A percentile compares a stretch with the other conserved stretches of the same genome.
Evolutionary conservation across 2,113 vertebrate species (phyloP).

Genomic region (Rallus limicola): DNA sequence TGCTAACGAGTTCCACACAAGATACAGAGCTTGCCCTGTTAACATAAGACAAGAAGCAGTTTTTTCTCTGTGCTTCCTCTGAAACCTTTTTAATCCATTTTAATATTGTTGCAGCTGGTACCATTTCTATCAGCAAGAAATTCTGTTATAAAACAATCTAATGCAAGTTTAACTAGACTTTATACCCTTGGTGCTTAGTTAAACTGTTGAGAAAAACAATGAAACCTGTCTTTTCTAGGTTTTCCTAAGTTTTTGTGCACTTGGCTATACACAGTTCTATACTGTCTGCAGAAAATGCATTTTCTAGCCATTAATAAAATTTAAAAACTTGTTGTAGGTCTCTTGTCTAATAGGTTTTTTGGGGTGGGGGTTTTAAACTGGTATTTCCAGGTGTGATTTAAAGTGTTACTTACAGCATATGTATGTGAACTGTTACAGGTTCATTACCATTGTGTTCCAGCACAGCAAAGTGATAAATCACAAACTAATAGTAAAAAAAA

Average conservation of each 20-base stretch:
- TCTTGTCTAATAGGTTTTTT: background rate
- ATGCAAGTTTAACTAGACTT: background rate
- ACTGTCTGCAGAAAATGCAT: background rate
- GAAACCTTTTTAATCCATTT: background rate
- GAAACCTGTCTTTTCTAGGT: background rate
- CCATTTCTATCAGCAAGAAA: background rate
- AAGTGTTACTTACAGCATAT: background rate
- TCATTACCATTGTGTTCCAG: background rate
- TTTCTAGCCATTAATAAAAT: background rate
- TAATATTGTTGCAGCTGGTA: background rate
- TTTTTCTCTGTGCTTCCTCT: background rate
- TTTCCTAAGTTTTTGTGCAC: background rate
- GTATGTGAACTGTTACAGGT: background rate
- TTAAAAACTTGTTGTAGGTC: background rate
- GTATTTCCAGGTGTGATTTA: background rate
- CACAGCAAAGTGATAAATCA: fast-evolving
- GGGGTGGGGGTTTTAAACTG: background rate
- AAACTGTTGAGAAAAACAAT: background rate
- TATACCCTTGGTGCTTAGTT: background rate
- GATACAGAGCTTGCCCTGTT: background rate
- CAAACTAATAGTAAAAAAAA: background rate
- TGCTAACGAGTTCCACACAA: background rate
- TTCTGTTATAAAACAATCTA: background rate
- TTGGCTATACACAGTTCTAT: background rate
- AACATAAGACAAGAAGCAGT: background rate